phyloP scores from a whole-genome alignment of 2,797 vertebrate species.

The Erpetoichthys calabaricus region DNA sequence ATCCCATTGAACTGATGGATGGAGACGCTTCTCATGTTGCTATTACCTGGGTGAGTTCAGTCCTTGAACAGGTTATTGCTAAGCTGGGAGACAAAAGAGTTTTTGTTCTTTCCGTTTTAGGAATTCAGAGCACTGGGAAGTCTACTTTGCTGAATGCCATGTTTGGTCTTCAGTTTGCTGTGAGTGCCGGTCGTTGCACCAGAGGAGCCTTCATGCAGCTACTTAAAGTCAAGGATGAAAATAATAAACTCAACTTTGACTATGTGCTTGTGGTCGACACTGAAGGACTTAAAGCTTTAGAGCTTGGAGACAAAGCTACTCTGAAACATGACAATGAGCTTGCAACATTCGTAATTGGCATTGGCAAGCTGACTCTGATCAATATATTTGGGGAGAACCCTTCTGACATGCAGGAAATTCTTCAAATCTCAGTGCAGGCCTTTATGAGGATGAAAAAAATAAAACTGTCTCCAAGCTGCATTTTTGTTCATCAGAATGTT shows the following conservation, averaged over 20 bases:
- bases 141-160: conserved; percentile 57
- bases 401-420: conserved; percentile 52
- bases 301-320: conserved; percentile 28
- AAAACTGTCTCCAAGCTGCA: conserved; percentile 36
- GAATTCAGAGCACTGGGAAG: conserved; percentile 56
- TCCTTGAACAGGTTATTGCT: conserved; percentile 42
- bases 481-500: conserved; percentile 39
- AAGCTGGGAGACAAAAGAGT: conserved; percentile 40
- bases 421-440: conserved; percentile 54
- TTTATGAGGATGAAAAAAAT: conserved; percentile 56
- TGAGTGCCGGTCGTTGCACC: conserved; percentile 52
- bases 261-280: conserved; percentile 51
- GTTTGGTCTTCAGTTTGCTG: conserved; percentile 56
- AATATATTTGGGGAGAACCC: conserved; percentile 61
- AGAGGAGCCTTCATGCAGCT: conserved; percentile 63
- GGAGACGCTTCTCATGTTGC: conserved; percentile 52
- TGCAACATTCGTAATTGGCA: conserved; percentile 56
- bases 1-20: conserved; percentile 54
- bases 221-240: conserved; percentile 27
- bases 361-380: conserved; percentile 55
- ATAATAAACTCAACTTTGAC: conserved; percentile 30
- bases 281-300: conserved; percentile 44
- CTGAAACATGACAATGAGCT: conserved; percentile 50
- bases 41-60: conserved; percentile 40
- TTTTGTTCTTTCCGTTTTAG: conserved; percentile 58